These are phyloP conservation scores for Geotrupes spiniger DNA, from an alignment of 2,888 invertebrate species.

Conservation along the genomic window DNA sequence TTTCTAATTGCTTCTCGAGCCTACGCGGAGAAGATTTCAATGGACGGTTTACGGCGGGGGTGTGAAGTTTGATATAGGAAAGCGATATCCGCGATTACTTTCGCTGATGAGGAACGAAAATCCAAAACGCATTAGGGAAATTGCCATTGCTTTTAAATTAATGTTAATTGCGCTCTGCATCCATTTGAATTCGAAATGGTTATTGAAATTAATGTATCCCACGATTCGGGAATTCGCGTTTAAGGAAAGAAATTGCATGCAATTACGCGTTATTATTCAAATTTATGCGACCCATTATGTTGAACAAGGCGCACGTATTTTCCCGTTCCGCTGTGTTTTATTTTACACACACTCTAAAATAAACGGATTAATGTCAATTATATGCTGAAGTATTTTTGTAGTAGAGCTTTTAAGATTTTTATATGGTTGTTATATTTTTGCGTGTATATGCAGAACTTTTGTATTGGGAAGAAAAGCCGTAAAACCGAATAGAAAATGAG, in stretches of 20 bases:
- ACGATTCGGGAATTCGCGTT: background rate
- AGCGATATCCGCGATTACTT: constrained; percentile 49
- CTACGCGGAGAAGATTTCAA: constrained; percentile 35
- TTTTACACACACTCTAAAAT: too few species aligned
- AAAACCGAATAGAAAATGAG: too few species aligned
- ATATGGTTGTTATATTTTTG: too few species aligned
- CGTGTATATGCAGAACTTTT: too few species aligned
- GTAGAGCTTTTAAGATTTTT: too few species aligned
- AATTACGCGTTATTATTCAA: constrained; percentile 4
- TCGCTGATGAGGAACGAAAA: constrained; percentile 52
- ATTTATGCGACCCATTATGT: constrained; percentile 1
- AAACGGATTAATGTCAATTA: too few species aligned
- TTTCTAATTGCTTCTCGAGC: too few species aligned
- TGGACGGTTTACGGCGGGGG: constrained; percentile 44
- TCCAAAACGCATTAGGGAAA: constrained; percentile 52
- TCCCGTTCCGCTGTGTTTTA: background rate
- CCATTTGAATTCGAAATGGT: constrained; percentile 44
- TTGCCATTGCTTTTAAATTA: constrained; percentile 51
- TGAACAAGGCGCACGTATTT: constrained; percentile 2
- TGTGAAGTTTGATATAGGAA: constrained; percentile 49
- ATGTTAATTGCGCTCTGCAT: constrained; percentile 47
- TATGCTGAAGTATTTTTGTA: too few species aligned
- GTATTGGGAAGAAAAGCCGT: too few species aligned
- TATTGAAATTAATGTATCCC: constrained; percentile 36
- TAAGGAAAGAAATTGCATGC: constrained; percentile 4